Base-by-base conservation (phyloP, 1,140 invertebrate genomes). In the Oryctes rhinoceros region DNA sequence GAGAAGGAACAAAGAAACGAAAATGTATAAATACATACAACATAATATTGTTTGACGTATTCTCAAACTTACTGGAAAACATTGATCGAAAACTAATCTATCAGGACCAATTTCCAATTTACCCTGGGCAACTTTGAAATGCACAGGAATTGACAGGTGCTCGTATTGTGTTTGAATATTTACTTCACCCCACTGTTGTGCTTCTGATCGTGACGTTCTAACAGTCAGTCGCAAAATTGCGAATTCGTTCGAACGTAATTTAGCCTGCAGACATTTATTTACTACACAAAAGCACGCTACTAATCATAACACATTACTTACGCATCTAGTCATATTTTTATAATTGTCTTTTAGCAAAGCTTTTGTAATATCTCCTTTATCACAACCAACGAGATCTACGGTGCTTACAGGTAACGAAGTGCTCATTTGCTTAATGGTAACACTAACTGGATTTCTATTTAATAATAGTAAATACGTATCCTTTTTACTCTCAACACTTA, bases 141-240 rank as follows among this genome's bases (percentile, higher is more conserved):
- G 89, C 15, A 94, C 90, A 0, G 91, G 90, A 37, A 93, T 88
- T 3, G 88, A 90, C 13, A 94, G 87, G 80, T 91, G 89, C 84
- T 96, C 94, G 87, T 92, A 95, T 37, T 92, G 91, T 20, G 95
- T 96, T 83, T 91, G 90, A n/a, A 96, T 90, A 82, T 92, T 91
- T 2, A 96, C 90, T 82, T 93, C 91, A 39, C 92, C 94, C 80
- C 90, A 89, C 84, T 93, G 92, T 24, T 91, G 89, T 65, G 94
- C 94, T 83, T 96, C 93, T 9, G 90, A 88, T 82, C 91, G 89
- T 4, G 92, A 91, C 78, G 94, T 93, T 81, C 92, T 90, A 3
- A 96, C 90, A 83, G 91, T 91, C 47, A 96, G 89, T 82, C 92
- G 91, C 84, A 96, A 94, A 53, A 96, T 91, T 59, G 93, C 94